Evolutionary conservation across 2,797 vertebrate species (phyloP).

Genomic region (Coccyzus lansbergi): DNA sequence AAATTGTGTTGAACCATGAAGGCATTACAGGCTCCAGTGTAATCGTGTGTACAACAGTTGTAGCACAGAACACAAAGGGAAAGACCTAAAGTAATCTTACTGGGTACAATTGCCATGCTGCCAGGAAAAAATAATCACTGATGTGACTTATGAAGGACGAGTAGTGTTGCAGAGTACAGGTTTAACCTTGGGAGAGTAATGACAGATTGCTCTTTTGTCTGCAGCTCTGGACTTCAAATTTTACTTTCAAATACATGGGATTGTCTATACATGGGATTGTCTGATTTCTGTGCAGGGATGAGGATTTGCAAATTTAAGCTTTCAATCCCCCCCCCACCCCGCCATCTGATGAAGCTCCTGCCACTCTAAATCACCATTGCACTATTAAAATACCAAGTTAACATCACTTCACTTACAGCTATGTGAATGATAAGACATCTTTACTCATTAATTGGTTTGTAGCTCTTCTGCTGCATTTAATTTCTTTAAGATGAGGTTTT

Average conservation of each 20-base stretch:
- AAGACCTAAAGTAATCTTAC: not conserved
- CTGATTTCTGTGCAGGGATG: not conserved
- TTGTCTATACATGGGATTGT: not conserved
- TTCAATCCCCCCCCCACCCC: too few relatives aligned
- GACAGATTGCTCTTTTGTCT: not conserved
- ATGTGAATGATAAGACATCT: not conserved
- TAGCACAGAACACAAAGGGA: not conserved
- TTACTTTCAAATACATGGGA: not conserved
- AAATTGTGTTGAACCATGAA: slow-evolving; percentile 43
- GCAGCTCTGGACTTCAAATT: not conserved
- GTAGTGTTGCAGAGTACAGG: not conserved
- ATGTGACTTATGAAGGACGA: slow-evolving; percentile 4
- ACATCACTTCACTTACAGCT: not conserved
- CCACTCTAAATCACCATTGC: not conserved
- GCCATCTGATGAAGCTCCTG: not conserved
- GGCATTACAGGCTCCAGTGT: not conserved
- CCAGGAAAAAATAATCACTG: slow-evolving; percentile 1
- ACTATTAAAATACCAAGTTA: not conserved
- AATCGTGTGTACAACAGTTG: slow-evolving; percentile 8
- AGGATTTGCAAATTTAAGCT: not conserved
- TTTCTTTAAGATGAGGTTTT: not conserved
- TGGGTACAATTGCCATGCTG: not conserved
- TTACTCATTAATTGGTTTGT: not conserved
- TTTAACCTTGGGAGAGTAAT: not conserved
- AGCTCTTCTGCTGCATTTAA: not conserved